These are phyloP conservation scores for Xyrichtys novacula DNA, from an alignment of 2,797 vertebrate genomes.

Conservation along the genomic window DNA sequence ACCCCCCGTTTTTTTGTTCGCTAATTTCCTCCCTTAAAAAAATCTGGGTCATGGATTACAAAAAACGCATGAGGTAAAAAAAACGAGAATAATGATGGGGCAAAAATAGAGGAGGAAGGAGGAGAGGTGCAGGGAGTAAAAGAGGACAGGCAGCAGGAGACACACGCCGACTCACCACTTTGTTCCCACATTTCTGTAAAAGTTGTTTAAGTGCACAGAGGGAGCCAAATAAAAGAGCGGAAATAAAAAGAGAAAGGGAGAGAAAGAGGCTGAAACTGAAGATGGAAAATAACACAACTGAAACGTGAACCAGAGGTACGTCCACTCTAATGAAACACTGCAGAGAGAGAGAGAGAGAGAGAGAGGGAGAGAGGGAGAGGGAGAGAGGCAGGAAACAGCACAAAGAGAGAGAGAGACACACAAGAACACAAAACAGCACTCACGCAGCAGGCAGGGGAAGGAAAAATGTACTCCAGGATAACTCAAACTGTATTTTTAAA, in stretches of 20 bases:
- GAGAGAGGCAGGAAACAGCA: conserved; percentile 53
- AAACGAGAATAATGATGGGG: conserved; percentile 45
- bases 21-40: conserved; percentile 38
- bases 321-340: conserved; percentile 48
- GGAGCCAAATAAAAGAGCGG: conserved; percentile 54
- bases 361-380: no score
- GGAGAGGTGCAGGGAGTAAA: conserved; percentile 14
- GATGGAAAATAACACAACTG: conserved; percentile 50
- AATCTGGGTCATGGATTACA: conserved; percentile 69
- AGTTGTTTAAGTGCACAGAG: conserved; percentile 43
- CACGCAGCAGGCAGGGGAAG: conserved; percentile 3
- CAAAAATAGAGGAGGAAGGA: conserved; percentile 16
- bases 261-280: conserved; percentile 67
- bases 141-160: conserved; percentile 40
- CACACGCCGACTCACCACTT: conserved; percentile 32
- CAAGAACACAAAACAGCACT: conserved; percentile 28
- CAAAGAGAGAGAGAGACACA: conserved; percentile 52
- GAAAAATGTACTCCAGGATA: background rate
- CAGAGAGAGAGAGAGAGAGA: conserved; percentile 48
- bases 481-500: background rate
- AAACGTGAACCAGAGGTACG: conserved; percentile 64
- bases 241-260: conserved; percentile 58
- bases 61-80: conserved; percentile 53
- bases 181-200: conserved; percentile 59
- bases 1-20: conserved; percentile 21